These are phyloP conservation scores for Daboia siamensis DNA, from an alignment of 2,113 vertebrate genomes.

Conservation along the genomic window DNA sequence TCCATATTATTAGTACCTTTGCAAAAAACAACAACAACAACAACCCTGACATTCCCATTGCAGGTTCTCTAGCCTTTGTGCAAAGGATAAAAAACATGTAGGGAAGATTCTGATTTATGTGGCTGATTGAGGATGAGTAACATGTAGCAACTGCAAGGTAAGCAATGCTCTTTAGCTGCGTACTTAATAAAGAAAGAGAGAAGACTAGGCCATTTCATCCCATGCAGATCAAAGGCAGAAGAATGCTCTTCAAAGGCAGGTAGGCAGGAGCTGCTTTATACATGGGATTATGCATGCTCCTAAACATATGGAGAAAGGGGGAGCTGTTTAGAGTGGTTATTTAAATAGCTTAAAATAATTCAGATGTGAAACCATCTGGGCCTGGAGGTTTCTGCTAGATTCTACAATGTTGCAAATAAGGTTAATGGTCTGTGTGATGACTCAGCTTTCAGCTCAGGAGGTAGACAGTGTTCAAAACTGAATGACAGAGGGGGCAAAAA, in stretches of 20 bases:
- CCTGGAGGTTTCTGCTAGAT: slow-evolving; percentile 30
- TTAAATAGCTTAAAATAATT: slow-evolving; percentile 61
- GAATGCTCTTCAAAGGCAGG: slow-evolving; percentile 46
- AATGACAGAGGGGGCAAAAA: fast-evolving
- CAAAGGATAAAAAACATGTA: background rate
- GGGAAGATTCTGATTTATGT: background rate
- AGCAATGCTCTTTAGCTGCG: slow-evolving; percentile 18
- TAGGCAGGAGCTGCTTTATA: slow-evolving; percentile 13
- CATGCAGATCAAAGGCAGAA: slow-evolving; percentile 50
- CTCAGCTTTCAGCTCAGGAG: slow-evolving; percentile 21
- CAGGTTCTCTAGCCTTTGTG: background rate
- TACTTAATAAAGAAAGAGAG: slow-evolving; percentile 17
- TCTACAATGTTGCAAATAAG: slow-evolving; percentile 27
- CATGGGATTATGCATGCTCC: slow-evolving; percentile 41
- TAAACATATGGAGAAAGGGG: slow-evolving; percentile 43
- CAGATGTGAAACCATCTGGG: slow-evolving; percentile 61
- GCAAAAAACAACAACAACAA: background rate
- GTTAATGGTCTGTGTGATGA: slow-evolving; percentile 18
- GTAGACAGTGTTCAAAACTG: slow-evolving; percentile 12
- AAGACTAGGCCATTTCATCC: slow-evolving; percentile 17
- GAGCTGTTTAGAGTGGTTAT: slow-evolving; percentile 39
- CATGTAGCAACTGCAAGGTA: background rate
- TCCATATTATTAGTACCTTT: background rate
- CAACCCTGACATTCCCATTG: background rate
- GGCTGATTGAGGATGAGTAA: slow-evolving; percentile 24